A percentile compares a stretch with the other conserved stretches of the same genome.
Conservation (phyloP, 1,140 invertebrate genomes). For the Sycobia sp. region DNA sequence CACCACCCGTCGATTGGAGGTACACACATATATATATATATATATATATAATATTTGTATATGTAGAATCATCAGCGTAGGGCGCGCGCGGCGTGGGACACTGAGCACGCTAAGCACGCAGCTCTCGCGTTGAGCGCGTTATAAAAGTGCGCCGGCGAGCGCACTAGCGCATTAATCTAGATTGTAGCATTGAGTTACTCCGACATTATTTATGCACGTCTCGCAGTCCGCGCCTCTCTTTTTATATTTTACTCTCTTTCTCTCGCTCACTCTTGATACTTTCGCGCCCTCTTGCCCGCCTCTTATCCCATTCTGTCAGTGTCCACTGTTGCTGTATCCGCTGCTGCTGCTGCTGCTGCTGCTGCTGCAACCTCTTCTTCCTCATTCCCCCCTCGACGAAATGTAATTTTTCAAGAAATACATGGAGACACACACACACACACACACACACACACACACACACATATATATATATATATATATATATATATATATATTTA, state of each 20-base stretch:
- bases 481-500: too few relatives aligned
- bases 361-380: too few relatives aligned
- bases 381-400: neutral
- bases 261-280: neutral
- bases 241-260: neutral
- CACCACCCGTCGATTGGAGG: too few relatives aligned
- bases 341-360: neutral
- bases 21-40: too few relatives aligned
- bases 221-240: neutral
- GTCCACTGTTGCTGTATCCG: neutral
- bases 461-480: conserved; percentile 1
- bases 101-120: too few relatives aligned
- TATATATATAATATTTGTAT: too few relatives aligned
- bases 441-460: neutral
- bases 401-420: conserved; percentile 8
- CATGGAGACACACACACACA: too few relatives aligned
- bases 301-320: too few relatives aligned
- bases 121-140: too few relatives aligned
- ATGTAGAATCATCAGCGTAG: too few relatives aligned
- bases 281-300: too few relatives aligned
- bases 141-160: conserved; percentile 21
- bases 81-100: too few relatives aligned
- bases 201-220: conserved; percentile 13
- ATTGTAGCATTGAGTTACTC: conserved; percentile 50
- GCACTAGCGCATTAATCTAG: conserved; percentile 57